Evolutionary conservation across 2,113 vertebrate genomes (phyloP).

Genomic region (Corythornis vintsioides): DNA sequence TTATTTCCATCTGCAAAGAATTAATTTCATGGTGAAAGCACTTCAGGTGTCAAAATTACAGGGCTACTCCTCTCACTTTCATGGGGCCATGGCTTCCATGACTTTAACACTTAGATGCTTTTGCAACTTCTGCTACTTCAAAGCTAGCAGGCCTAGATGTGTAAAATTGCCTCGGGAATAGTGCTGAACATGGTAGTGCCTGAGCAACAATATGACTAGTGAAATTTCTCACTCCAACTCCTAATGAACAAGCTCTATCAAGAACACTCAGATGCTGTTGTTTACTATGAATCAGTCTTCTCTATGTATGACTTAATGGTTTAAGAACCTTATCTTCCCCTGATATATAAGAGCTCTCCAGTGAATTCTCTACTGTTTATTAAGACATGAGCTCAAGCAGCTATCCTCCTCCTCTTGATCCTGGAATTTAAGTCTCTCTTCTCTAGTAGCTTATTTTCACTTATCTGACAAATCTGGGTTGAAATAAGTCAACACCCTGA

Average conservation of each 20-base stretch:
- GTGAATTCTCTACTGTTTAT: neutral
- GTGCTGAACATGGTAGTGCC: neutral
- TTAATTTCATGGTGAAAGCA: neutral
- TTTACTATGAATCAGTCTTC: neutral
- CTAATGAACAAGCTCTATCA: neutral
- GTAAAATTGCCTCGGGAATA: neutral
- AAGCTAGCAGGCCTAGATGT: neutral
- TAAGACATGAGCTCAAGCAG: neutral
- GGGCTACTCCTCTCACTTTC: neutral
- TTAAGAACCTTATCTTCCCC: neutral
- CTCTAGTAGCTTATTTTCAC: neutral
- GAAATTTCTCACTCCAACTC: neutral
- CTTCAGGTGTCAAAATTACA: neutral
- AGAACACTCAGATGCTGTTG: neutral
- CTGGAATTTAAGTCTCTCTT: neutral
- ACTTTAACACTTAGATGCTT: neutral
- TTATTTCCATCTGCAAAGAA: neutral
- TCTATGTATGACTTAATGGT: neutral
- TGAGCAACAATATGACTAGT: neutral
- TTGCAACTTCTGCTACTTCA: neutral
- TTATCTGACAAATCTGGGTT: neutral
- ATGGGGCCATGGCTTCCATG: accelerated
- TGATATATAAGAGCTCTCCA: neutral
- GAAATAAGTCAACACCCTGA: neutral
- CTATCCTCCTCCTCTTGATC: neutral